These are phyloP conservation scores for Schizopygopsis pylzovi DNA, from an alignment of 2,797 vertebrate species.

Conservation along the genomic window DNA sequence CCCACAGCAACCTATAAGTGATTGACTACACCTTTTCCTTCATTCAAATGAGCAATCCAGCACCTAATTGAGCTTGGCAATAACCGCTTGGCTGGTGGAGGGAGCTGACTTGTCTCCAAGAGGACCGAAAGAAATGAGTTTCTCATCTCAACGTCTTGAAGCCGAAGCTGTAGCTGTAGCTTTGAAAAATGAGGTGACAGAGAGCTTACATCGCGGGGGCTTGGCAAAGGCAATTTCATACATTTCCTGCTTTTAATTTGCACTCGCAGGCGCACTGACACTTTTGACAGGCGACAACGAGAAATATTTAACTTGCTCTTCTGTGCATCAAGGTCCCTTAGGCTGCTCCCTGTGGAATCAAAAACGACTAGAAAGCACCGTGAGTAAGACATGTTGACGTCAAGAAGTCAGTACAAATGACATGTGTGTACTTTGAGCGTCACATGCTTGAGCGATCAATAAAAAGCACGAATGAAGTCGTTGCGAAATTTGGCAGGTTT, in stretches of 20 bases:
- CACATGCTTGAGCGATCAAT: neutral
- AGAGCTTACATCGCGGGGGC: constrained; percentile 71
- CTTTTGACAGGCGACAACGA: constrained; percentile 3
- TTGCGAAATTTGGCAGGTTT: neutral
- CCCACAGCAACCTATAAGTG: constrained; percentile 16
- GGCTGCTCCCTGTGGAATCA: constrained; percentile 6
- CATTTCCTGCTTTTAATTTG: constrained; percentile 74
- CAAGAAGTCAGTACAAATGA: neutral
- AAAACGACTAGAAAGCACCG: constrained; percentile 5
- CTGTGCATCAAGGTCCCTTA: constrained; percentile 35
- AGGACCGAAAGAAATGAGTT: constrained; percentile 15
- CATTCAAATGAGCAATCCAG: constrained; percentile 41
- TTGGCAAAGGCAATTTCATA: constrained; percentile 70
- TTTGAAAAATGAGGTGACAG: constrained; percentile 74
- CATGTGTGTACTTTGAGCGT: neutral
- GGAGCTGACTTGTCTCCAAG: constrained; percentile 29
- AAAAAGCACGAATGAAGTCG: neutral
- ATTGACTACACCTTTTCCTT: constrained; percentile 28
- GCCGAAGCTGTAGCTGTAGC: neutral
- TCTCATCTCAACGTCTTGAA: constrained; percentile 21
- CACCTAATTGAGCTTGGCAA: constrained; percentile 51
- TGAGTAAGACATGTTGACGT: constrained; percentile 9
- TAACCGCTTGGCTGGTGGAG: constrained; percentile 18
- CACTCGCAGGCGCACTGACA: constrained; percentile 17
- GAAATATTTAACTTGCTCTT: constrained; percentile 51